Evolutionary conservation across 2,113 vertebrate genomes (phyloP), one percentile per base, ranked within the genome.

Genomic region (Nothocercus nigrocapillus): DNA sequence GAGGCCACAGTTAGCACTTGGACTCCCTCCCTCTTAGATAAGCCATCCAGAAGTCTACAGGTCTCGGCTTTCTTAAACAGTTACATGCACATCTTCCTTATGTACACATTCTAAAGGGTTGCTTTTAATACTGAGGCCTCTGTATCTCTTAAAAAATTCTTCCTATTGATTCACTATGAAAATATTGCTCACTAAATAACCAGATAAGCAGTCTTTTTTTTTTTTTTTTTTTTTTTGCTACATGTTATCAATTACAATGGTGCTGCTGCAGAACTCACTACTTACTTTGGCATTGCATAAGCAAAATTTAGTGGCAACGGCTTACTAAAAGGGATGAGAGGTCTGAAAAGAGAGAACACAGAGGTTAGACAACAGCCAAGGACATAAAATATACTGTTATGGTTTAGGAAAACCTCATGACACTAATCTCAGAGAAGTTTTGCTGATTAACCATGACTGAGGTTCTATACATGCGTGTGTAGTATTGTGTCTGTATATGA

Each of bases 211-310:
- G 7, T 9, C 44, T n/a, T 78, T n/a, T 93, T 53, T 54, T 86
- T 24, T 44, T 24, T 44, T 42, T 42, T 42, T 42, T 15, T 78
- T 27, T 93, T 49, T 54, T 86, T 27, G 20, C 78, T 81, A 96
- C 40, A 69, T 58, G 17, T 47, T 36, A 69, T 30, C 62, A n/a
- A 36, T 36, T 74, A 66, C 53, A 89, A 47, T n/a, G 75, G 17
- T 34, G 56, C n/a, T 32, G 42, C 72, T 78, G n/a, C 18, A 36
- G 47, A 91, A 88, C 78, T 45, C 38, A 69, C 28, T 94, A 98
- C 98, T 98, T 98, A 99, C 99, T 90, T 95, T 73, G 92, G 47
- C 76, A 95, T 32, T 49, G 96, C 54, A 68, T 96, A 98, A 79
- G 97, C 45, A 84, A 98, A 92, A 88, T 64, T 82, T 36, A 95